Conservation (phyloP, 2,113 vertebrate genomes). For the Peucedramus taeniatus region DNA sequence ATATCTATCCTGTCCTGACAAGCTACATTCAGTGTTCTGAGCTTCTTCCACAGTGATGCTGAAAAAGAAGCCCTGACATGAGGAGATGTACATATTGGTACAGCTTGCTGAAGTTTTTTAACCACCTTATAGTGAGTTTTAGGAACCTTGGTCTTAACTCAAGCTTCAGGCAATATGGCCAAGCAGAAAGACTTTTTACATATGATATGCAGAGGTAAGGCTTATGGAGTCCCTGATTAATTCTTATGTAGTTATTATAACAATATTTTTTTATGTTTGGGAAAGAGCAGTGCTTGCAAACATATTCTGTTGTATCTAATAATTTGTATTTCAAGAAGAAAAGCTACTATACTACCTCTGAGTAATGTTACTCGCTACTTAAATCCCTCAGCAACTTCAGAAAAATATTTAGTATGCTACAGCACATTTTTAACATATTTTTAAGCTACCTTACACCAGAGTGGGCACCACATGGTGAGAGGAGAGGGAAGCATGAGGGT, state of each 20-base stretch:
- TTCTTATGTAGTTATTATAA: not conserved
- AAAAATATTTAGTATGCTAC: not conserved
- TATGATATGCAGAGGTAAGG: rapidly evolving
- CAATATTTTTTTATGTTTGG: not conserved
- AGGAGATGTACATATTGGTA: not conserved
- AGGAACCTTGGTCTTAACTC: not conserved
- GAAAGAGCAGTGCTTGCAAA: not conserved
- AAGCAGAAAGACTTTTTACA: not conserved
- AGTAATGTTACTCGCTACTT: not conserved
- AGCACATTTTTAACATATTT: not conserved
- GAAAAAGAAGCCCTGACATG: not conserved
- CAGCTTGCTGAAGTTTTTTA: not conserved
- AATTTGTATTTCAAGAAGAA: not conserved
- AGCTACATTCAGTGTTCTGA: not conserved
- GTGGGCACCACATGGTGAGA: not conserved
- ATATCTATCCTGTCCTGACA: not conserved
- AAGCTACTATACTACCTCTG: not conserved
- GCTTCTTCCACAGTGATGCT: not conserved
- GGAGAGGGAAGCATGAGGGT: not conserved
- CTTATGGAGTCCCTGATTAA: not conserved
- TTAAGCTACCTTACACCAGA: not conserved
- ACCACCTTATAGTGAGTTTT: not conserved
- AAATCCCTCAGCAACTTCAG: not conserved
- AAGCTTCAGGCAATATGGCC: not conserved
- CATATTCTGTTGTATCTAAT: not conserved